Percentiles rank a stretch among this genome's conserved stretches.
phyloP scores from a whole-genome alignment of 2,797 vertebrate genomes.

The Taenioides sp. region DNA sequence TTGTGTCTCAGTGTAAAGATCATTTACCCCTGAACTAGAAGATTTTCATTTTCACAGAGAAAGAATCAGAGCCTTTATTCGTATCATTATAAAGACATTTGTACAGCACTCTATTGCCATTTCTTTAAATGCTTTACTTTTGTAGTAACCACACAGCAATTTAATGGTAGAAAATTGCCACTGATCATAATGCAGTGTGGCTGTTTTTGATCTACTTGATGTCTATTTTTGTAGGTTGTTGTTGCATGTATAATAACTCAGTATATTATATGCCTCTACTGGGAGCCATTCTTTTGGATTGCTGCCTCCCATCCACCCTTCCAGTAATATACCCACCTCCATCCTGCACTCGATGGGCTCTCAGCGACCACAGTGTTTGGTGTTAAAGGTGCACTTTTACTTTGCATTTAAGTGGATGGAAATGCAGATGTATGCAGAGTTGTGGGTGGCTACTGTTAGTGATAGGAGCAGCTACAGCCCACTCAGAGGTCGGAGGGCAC shows the following conservation, averaged over 20 bases:
- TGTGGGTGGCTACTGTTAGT: slow-evolving; percentile 80
- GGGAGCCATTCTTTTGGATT: slow-evolving; percentile 74
- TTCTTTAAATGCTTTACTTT: slow-evolving; percentile 83
- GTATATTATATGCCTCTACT: slow-evolving; percentile 61
- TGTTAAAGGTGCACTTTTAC: slow-evolving; percentile 82
- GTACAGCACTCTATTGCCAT: slow-evolving; percentile 62
- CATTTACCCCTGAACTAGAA: slow-evolving; percentile 79
- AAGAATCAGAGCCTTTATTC: not conserved
- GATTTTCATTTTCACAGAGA: slow-evolving; percentile 38
- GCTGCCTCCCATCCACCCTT: slow-evolving; percentile 69
- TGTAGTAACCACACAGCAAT: slow-evolving; percentile 80
- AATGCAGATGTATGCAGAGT: slow-evolving; percentile 75
- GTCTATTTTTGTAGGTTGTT: slow-evolving; percentile 57
- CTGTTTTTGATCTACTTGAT: slow-evolving; percentile 42
- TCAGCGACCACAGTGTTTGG: slow-evolving; percentile 70
- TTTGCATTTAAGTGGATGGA: slow-evolving; percentile 80
- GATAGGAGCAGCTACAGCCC: slow-evolving; percentile 75
- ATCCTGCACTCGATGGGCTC: slow-evolving; percentile 69
- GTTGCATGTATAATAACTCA: slow-evolving; percentile 23
- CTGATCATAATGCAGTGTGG: slow-evolving; percentile 67
- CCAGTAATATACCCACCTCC: slow-evolving; percentile 74
- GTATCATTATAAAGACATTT: not conserved
- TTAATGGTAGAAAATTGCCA: slow-evolving; percentile 77
- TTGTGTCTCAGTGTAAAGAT: slow-evolving; percentile 6
- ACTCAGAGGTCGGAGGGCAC: slow-evolving; percentile 73